Percentiles rank a stretch among this genome's conserved stretches.
These are phyloP conservation scores for Micromussa lordhowensis DNA, from an alignment of 92 coral and sea anemone species.

Conservation along the genomic window DNA sequence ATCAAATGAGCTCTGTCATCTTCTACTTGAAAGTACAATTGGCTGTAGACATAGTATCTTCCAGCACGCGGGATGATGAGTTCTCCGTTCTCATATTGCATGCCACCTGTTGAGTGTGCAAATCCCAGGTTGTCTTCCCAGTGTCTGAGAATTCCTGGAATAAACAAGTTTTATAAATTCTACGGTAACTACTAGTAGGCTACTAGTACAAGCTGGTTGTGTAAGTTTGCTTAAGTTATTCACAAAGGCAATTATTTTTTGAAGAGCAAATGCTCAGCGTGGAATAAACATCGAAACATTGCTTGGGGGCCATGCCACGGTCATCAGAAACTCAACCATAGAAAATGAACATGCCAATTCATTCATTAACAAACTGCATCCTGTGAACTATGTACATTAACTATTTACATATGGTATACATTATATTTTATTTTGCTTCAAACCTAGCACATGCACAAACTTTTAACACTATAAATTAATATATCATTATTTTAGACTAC, in stretches of 20 bases:
- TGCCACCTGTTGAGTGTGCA: constrained; percentile 81
- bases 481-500: background rate
- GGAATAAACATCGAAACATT: too few species aligned
- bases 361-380: background rate
- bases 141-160: constrained; percentile 71
- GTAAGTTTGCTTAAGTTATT: background rate
- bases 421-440: background rate
- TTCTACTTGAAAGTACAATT: constrained; percentile 80
- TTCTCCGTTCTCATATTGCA: constrained; percentile 77
- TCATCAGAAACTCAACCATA: background rate
- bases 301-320: too few species aligned
- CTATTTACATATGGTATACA: background rate
- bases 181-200: background rate
- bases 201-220: background rate
- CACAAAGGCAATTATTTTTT: background rate
- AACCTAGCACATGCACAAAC: background rate
- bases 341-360: background rate
- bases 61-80: constrained; percentile 74
- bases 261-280: background rate
- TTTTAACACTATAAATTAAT: background rate
- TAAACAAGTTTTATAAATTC: constrained; percentile 12
- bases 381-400: background rate
- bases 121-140: constrained; percentile 76
- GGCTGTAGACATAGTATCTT: constrained; percentile 87
- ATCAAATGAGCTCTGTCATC: constrained; percentile 66